A percentile compares a stretch with the other conserved stretches of the same genome.
Evolutionary conservation across 1,140 invertebrate genomes (phyloP).

Genomic region (Phthorimaea operculella): DNA sequence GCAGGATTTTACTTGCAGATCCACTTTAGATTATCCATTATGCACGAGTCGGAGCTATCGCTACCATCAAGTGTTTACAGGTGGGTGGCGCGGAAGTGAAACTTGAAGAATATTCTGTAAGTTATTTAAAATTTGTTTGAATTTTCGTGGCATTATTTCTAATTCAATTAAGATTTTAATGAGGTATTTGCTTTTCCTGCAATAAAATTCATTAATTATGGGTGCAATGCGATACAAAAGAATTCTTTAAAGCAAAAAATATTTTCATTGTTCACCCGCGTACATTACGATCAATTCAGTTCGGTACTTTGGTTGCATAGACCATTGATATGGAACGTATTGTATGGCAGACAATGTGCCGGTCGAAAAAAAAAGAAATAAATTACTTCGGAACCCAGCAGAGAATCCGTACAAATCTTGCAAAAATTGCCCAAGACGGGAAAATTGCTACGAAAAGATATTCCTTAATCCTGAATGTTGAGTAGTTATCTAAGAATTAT

Average conservation of each 20-base stretch:
- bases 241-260: not conserved
- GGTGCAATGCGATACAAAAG: not conserved
- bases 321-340: constrained; percentile 1
- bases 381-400: not conserved
- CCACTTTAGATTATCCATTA: constrained; percentile 1
- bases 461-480: too few species aligned
- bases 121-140: too few species aligned
- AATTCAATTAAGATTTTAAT: too few species aligned
- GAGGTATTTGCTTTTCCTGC: too few species aligned
- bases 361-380: not conserved
- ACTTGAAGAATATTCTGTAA: not conserved
- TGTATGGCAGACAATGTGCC: not conserved
- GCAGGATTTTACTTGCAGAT: not conserved
- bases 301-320: not conserved
- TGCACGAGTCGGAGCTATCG: not conserved
- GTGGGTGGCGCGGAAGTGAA: not conserved
- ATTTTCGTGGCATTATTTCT: too few species aligned
- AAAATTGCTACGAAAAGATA: too few species aligned
- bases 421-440: too few species aligned
- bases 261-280: not conserved
- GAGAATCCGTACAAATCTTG: too few species aligned
- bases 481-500: too few species aligned
- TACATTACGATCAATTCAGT: not conserved
- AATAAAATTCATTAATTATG: too few species aligned
- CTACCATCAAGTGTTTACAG: not conserved